Base-by-base conservation (phyloP, 2,113 vertebrate species). In the Grammomys surdaster region DNA sequence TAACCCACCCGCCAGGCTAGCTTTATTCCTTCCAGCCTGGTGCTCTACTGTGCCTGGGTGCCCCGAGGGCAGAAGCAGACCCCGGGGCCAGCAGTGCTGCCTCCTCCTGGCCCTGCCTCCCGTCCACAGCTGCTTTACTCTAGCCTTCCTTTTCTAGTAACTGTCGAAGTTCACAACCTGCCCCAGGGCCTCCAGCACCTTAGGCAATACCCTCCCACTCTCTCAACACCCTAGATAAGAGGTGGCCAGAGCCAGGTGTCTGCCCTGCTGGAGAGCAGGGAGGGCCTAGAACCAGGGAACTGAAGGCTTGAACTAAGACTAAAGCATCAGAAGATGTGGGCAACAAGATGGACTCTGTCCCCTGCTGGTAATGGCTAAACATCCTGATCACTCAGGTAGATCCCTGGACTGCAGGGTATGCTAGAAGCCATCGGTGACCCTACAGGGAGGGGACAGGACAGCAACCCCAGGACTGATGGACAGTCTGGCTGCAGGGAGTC, bases 381-480 rank as follows among this genome's bases (percentile, higher is more conserved):
- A n/a, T 40, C 70, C 43, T 43, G 9, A 54, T 2, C 36, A 40
- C 63, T 54, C 70, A 36, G 67, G 36, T n/a, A 40, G 87, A 22
- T 46, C 9, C 3, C 69, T 81, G 73, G 73, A 56, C 22, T 2
- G 22, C 3, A 24, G 33, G 51, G 11, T 28, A 86, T 89, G 40
- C 51, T 33, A 40, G 77, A 24, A 54, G 87, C 67, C 67, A 33
- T 60, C 1, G 0, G 33, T 26, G 90, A 51, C 77, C 92, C 40
- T 20, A 48, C 31, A 8, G 76, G 33, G 43, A 65, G 24, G n/a
- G 65, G 70, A 54, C 0, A 1, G 40, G 72, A 28, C 24, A 43
- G 67, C 70, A 4, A 19, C 0, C 0, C 87, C n/a, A 58, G 28
- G 10, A 72, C 43, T 6, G 36, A 40, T 14, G 31, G n/a, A 20